Conservation (phyloP, 2,888 invertebrate genomes). For the Ceramica pisi region DNA sequence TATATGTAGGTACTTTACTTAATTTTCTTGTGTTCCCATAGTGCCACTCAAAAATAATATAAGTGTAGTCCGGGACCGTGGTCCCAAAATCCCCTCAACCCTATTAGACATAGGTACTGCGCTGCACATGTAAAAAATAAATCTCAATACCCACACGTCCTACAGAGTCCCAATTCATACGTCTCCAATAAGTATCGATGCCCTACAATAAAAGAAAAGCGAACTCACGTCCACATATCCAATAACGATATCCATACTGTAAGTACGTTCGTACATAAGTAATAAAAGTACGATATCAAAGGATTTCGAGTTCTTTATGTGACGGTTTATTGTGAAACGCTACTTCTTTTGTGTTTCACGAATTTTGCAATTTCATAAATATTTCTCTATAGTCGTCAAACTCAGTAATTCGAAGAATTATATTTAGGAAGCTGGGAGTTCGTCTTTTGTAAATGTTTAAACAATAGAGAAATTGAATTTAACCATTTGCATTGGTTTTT, state of each 20-base stretch:
- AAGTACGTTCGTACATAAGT: conserved; percentile 62
- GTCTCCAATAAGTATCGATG: conserved; percentile 27
- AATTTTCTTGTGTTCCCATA: too few relatives aligned
- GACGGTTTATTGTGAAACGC: conserved; percentile 65
- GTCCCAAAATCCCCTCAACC: too few relatives aligned
- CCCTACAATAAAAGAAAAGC: conserved; percentile 50
- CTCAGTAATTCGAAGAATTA: conserved; percentile 59
- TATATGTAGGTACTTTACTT: too few relatives aligned
- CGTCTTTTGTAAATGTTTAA: conserved; percentile 56
- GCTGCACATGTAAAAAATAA: neutral
- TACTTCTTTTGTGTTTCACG: conserved; percentile 72
- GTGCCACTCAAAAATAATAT: too few relatives aligned
- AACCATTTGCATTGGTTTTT: conserved; percentile 41
- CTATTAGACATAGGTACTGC: too few relatives aligned
- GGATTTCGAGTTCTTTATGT: conserved; percentile 76
- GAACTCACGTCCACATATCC: conserved; percentile 54
- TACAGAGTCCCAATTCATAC: conserved; percentile 1
- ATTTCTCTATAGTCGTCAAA: conserved; percentile 66
- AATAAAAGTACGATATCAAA: conserved; percentile 76
- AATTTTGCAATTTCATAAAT: conserved; percentile 71
- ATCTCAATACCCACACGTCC: neutral
- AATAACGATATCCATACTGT: conserved; percentile 58
- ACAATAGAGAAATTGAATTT: conserved; percentile 51
- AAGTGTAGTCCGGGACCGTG: too few relatives aligned
- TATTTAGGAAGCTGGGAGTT: conserved; percentile 43